Percentiles rank a stretch among this genome's conserved stretches.
phyloP scores from a whole-genome alignment of 1,140 invertebrate genomes.

The Metopolophium dirhodum region DNA sequence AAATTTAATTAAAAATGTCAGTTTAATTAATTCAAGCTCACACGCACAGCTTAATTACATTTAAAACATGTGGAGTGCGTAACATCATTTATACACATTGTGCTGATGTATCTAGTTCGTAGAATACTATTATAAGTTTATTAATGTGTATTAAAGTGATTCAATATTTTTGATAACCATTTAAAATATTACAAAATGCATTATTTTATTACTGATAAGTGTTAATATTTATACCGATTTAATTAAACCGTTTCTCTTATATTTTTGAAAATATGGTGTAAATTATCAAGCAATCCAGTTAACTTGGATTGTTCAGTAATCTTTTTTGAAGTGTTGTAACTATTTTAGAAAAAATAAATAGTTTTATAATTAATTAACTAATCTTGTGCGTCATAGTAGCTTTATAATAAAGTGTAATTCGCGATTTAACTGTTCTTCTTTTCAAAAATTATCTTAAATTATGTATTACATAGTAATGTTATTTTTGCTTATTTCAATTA shows the following conservation, averaged over 20 bases:
- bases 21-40: conserved; percentile 17
- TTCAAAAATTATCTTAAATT: not conserved
- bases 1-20: not conserved
- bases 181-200: conserved; percentile 4
- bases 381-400: conserved; percentile 40
- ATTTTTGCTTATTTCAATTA: conserved; percentile 30
- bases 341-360: not conserved
- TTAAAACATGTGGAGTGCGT: conserved; percentile 40
- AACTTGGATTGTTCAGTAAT: conserved; percentile 30
- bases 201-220: conserved; percentile 47
- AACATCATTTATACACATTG: conserved; percentile 2
- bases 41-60: not conserved
- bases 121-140: conserved; percentile 43
- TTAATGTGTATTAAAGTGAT: conserved; percentile 51
- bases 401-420: conserved; percentile 45
- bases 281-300: conserved; percentile 2
- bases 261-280: conserved; percentile 15
- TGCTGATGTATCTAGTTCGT: conserved; percentile 20
- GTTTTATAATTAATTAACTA: conserved; percentile 40
- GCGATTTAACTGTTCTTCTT: conserved; percentile 7
- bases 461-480: not conserved
- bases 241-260: not conserved
- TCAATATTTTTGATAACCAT: conserved; percentile 25
- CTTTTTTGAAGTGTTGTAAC: conserved; percentile 18
- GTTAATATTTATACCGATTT: conserved; percentile 18